Evolutionary conservation across 2,113 vertebrate species (phyloP), one percentile per base, ranked within the genome.

Genomic region (Loxodonta africana): DNA sequence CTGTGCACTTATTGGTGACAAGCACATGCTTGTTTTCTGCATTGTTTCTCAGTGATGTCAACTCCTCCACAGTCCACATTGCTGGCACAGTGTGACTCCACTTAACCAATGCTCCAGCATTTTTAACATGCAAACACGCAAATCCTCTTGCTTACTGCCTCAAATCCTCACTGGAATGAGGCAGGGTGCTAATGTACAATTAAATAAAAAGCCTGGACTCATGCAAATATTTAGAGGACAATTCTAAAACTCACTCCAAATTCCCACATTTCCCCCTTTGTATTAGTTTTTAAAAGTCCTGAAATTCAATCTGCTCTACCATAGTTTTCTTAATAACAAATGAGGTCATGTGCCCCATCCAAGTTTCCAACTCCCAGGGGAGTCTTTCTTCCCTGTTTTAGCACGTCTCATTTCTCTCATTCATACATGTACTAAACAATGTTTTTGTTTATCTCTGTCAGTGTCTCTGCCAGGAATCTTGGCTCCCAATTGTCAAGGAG

Each of bases 311-410:
- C 71, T 94, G 69, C 21, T 80, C 37, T 44, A 41, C 10, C 18
- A 77, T 23, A 57, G 28, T 95, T 97, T 96, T 84, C 53, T 84
- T 69, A 94, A 92, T 44, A 96, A 90, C 48, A 95, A 74, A 96
- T 92, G 81, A 87, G 44, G 83, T 84, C 82, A 95, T 48, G 44
- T 88, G 33, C 8, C 71, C 51, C 33, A 90, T 90, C 83, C 3
- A 37, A 85, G 41, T 41, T 71, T 81, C 94, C 62, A 89, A 30
- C 41, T 90, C 80, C 21, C 48, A 28, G 30, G 17, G 17, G 57
- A 71, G 30, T 77, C 62, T 28, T 83, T 53, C 51, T 81, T 83
- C 63, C 46, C 60, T 53, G 11, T 67, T 83, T 81, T 30, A 88
- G 80, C 73, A 93, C 0, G 0, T 28, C 46, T 46, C 11, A 8